Base-by-base conservation (phyloP, 1,140 invertebrate species). In the Cepaea nemoralis region DNA sequence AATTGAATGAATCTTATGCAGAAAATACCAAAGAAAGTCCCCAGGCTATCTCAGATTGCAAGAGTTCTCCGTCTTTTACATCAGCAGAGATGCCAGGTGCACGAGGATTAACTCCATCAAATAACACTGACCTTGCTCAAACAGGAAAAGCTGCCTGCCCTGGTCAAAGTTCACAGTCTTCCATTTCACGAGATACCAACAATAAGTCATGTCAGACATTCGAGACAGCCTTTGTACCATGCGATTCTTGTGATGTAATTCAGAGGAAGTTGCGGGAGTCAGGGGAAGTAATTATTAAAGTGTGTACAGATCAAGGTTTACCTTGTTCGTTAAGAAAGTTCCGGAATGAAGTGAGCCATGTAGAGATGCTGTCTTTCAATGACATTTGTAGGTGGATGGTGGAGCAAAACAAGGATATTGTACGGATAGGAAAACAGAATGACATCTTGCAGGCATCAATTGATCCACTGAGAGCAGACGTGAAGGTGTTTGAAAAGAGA, bases 191-290 rank as follows among this genome's bases (percentile, higher is more conserved):
- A 78, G 90, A 91, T 69, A 84, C 84, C 33, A 89, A 85, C 77
- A 88, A 87, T 73, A 91, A 91, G 84, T 84, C 85, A 31, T 86
- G 85, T 73, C 90, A 91, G 85, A 91, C 90, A 35, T 81, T 84
- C 35, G 90, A 91, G 71, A 89, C 90, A 14, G 89, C 89, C 0
- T 91, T 91, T 86, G 86, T 91, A 1, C 89, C 90, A 27, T 91
- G 90, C 86, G 90, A 91, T 66, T 85, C 89, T 6, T 91, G 90
- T 83, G 83, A 86, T 50, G 70, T 87, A 10, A 89, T 90, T 55
- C 90, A 91, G 81, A 86, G 83, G 71, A 86, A 83, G 84, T 86
- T 91, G 50, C 55, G 86, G 67, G 85, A 86, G 77, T 80, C 87
- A 37, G 89, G 88, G 0, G 87, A 90, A 22, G 59, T 83, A 63